These are phyloP conservation scores for Thalassoma bifasciatum DNA, from an alignment of 2,113 vertebrate genomes.

Conservation along the genomic window DNA sequence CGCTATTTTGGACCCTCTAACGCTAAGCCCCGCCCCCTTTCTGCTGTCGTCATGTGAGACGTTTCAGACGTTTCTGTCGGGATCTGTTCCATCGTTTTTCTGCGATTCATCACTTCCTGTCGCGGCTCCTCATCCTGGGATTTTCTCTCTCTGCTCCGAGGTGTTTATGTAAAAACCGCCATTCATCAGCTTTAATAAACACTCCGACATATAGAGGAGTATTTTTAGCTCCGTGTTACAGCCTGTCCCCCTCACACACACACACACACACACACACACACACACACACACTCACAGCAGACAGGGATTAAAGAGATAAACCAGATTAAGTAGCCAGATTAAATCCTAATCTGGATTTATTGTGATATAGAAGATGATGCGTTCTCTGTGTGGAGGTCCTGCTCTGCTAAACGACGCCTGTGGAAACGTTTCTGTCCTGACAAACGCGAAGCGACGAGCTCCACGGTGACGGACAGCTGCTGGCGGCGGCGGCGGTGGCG, in stretches of 20 bases:
- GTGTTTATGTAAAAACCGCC: conserved; percentile 58
- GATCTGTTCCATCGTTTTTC: conserved; percentile 1
- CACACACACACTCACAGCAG: no score
- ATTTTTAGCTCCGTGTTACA: conserved; percentile 53
- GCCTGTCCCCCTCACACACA: neutral
- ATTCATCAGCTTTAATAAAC: conserved; percentile 73
- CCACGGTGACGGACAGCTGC: conserved; percentile 16
- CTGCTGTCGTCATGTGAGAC: neutral
- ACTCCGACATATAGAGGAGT: conserved; percentile 45
- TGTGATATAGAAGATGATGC: conserved; percentile 56
- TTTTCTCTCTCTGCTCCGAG: conserved; percentile 23
- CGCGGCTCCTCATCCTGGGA: conserved; percentile 13
- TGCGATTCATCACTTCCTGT: conserved; percentile 35
- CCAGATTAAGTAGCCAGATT: conserved; percentile 72
- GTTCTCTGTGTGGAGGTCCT: conserved; percentile 54
- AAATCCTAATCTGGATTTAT: conserved; percentile 72
- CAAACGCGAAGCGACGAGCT: conserved; percentile 7
- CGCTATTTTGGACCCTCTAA: no score
- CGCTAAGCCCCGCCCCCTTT: no score
- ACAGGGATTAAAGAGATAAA: conserved; percentile 65
- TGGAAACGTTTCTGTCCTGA: neutral
- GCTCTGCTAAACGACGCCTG: conserved; percentile 19
- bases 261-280: neutral
- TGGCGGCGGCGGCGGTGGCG: no score
- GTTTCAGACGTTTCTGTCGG: conserved; percentile 9